phyloP scores from a whole-genome alignment of 2,113 vertebrate genomes.

The Rhombomys opimus region DNA sequence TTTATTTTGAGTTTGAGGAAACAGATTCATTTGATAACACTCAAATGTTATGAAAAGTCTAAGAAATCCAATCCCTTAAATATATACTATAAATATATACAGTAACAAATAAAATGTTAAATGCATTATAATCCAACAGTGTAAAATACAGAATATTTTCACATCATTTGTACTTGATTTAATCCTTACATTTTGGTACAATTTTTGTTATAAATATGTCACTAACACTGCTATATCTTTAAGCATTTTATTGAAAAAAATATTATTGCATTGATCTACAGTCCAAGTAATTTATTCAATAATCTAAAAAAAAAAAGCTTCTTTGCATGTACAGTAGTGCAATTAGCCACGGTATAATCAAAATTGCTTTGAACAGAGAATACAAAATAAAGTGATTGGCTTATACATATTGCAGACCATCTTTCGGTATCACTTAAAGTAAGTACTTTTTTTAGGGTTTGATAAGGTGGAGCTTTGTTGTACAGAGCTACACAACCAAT shows the following conservation, averaged over 20 bases:
- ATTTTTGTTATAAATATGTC: slow-evolving; percentile 84
- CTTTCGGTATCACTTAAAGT: slow-evolving; percentile 81
- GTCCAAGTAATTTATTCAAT: slow-evolving; percentile 86
- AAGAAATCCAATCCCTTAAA: slow-evolving; percentile 84
- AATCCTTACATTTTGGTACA: slow-evolving; percentile 81
- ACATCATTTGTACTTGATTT: slow-evolving; percentile 79
- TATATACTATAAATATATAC: slow-evolving; percentile 84
- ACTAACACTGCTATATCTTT: slow-evolving; percentile 83
- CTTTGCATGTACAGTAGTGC: slow-evolving; percentile 88
- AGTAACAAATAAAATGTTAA: slow-evolving; percentile 84
- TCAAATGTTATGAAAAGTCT: slow-evolving; percentile 87
- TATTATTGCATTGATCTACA: slow-evolving; percentile 92
- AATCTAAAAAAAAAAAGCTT: slow-evolving; percentile 85
- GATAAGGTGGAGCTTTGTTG: slow-evolving; percentile 77
- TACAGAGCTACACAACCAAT: slow-evolving; percentile 78
- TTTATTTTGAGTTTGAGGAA: slow-evolving; percentile 88
- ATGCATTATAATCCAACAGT: slow-evolving; percentile 80
- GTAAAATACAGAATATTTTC: slow-evolving; percentile 86
- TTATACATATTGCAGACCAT: slow-evolving; percentile 84
- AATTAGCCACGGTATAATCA: slow-evolving; percentile 89
- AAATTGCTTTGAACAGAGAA: slow-evolving; percentile 87
- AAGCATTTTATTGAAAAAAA: slow-evolving; percentile 88
- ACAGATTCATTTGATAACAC: slow-evolving; percentile 84
- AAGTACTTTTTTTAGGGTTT: slow-evolving; percentile 76
- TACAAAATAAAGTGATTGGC: slow-evolving; percentile 85